phyloP scores from a whole-genome alignment of 2,113 vertebrate genomes.

The Phylloscopus trochilus region DNA sequence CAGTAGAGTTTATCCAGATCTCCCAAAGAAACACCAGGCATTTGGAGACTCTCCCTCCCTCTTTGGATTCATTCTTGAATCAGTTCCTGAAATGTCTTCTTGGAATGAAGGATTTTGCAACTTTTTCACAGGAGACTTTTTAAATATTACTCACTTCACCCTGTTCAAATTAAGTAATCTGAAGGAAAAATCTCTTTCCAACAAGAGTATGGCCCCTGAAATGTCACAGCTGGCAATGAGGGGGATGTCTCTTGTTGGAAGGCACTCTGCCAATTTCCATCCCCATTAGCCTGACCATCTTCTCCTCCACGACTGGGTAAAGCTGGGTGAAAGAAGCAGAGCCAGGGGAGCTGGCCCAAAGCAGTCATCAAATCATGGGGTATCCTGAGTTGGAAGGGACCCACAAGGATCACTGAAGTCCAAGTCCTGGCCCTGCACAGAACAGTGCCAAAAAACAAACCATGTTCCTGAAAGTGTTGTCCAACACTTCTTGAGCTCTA shows the following conservation, averaged over 20 bases:
- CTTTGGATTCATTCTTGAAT: background rate
- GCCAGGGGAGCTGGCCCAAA: background rate
- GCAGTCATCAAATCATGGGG: background rate
- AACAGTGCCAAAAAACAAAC: background rate
- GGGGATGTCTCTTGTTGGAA: accelerated
- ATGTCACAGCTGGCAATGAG: accelerated
- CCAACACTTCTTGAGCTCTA: background rate
- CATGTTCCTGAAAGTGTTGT: background rate
- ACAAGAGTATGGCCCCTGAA: background rate
- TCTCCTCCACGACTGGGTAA: accelerated
- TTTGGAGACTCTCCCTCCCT: background rate
- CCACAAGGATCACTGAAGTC: background rate
- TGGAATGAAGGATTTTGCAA: background rate
- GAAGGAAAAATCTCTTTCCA: background rate
- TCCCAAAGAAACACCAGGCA: background rate
- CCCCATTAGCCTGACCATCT: background rate
- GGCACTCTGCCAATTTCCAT: background rate
- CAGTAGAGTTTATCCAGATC: background rate
- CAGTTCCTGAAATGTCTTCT: background rate
- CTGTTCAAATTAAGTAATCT: background rate
- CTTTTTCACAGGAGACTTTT: background rate
- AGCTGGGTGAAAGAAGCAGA: background rate
- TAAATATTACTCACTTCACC: background rate
- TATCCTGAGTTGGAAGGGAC: background rate
- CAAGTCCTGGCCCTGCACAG: background rate